Evolutionary conservation across 2,797 vertebrate species (phyloP).

Genomic region (Gobio occitaniae): DNA sequence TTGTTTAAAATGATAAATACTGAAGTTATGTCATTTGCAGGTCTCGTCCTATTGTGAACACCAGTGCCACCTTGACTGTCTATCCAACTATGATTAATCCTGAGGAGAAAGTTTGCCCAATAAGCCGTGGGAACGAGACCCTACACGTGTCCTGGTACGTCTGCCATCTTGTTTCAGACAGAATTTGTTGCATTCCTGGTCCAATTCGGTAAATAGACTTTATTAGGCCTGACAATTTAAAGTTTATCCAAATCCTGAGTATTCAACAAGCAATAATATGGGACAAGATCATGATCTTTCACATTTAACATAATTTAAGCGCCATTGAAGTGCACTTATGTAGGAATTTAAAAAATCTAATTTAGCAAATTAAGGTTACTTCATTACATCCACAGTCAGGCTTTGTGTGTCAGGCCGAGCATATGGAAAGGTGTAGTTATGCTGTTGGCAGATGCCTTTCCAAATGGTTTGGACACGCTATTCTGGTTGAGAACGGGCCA

Average conservation of each 20-base stretch:
- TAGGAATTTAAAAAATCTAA: neutral
- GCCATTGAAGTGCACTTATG: neutral
- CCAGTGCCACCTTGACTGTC: conserved; percentile 82
- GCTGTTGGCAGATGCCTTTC: conserved; percentile 19
- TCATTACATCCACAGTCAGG: conserved; percentile 8
- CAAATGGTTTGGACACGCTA: conserved; percentile 1
- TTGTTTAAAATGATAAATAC: neutral
- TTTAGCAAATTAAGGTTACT: conserved; percentile 6
- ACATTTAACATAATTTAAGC: neutral
- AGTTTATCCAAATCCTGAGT: conserved; percentile 14
- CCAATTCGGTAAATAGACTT: neutral
- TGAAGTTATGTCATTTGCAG: conserved; percentile 65
- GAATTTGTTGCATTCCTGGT: neutral
- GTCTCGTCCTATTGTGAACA: conserved; percentile 88
- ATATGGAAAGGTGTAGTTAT: conserved; percentile 18
- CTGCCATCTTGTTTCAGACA: neutral
- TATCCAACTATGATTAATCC: conserved; percentile 92
- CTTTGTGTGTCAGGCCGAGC: conserved; percentile 17
- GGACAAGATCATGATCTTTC: neutral
- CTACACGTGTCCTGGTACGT: conserved; percentile 87
- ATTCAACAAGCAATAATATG: neutral
- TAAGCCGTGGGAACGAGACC: conserved; percentile 77
- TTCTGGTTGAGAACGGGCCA: neutral
- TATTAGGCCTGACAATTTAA: neutral
- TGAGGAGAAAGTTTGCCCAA: conserved; percentile 86